Evolutionary conservation across 64 coral and sea anemone genomes (phyloP), one percentile per base, ranked within the genome.

Genomic region (Exaiptasia diaphana): DNA sequence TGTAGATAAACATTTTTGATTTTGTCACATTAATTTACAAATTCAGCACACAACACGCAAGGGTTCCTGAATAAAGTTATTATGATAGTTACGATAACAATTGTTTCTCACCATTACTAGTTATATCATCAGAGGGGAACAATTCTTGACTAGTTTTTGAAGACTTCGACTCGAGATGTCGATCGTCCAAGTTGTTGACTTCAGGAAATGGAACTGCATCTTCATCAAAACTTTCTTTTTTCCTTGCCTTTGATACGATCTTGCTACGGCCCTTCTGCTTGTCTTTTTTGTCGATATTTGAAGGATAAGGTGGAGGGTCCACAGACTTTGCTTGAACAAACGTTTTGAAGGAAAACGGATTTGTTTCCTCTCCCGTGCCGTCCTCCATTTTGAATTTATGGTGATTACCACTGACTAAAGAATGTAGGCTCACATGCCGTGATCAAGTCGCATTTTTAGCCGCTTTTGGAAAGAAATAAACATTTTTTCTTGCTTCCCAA

Each of bases 121-220:
- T 4, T 18, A 35, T 35, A 35, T 65, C 61, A 35, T 65, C 61
- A 4, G 61, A 37, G 21, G 61, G 20, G 38, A 36, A 14, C 2
- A 65, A 37, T 35, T 35, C 61, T 26, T 35, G 6, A 33, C 13
- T 3, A 12, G 61, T 35, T 6, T 65, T 10, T 34, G 1, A 4
- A 65, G n/a, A 17, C 18, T 65, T 35, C 32, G 61, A 17, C 32
- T 65, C 38, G 30, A 15, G 38, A 14, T 73, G 15, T 43, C 28
- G 44, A 45, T 42, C 18, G 22, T 42, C 67, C n/a, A n/a, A n/a
- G n/a, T n/a, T n/a, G n/a, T n/a, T n/a, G 40, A 73, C 69, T 12
- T 73, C 69, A 21, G 69, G 69, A 73, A 73, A 73, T 15, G 69
- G 69, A 6, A 73, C 69, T n/a, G n/a, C n/a, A 42, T 73, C 39